Conservation (phyloP, 2,888 invertebrate genomes). For the Opisthograptis luteolata region DNA sequence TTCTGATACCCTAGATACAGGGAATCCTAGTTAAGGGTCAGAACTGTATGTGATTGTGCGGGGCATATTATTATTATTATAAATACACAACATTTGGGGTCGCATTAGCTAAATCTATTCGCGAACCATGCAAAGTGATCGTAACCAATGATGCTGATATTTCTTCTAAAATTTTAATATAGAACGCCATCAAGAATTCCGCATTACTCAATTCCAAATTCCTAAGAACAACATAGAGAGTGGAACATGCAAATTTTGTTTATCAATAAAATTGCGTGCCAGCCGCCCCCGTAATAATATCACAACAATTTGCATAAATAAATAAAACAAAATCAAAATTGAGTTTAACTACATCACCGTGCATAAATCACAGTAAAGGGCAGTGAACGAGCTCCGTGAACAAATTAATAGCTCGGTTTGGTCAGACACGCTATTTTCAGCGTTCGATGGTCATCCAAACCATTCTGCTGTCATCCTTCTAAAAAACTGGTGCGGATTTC, state of each 20-base stretch:
- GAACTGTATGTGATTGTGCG: too few species aligned
- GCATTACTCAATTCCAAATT: conserved; percentile 12
- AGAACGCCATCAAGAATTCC: conserved; percentile 5
- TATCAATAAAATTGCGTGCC: conserved; percentile 37
- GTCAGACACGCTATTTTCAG: neutral
- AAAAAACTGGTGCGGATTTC: too few species aligned
- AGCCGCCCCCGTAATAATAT: conserved; percentile 36
- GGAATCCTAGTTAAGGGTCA: too few species aligned
- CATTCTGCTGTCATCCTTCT: neutral
- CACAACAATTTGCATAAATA: conserved; percentile 37
- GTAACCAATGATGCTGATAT: too few species aligned
- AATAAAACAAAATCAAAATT: conserved; percentile 40
- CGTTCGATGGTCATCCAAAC: too few species aligned
- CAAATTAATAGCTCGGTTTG: neutral
- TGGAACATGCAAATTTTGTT: conserved; percentile 36
- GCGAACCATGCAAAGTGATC: too few species aligned
- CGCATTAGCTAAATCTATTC: too few species aligned
- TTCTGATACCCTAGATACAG: too few species aligned
- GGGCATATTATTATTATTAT: too few species aligned
- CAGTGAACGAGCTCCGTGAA: conserved; percentile 1
- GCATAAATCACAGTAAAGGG: conserved; percentile 38
- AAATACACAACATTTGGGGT: too few species aligned
- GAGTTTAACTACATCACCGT: conserved; percentile 40
- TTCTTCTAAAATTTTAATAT: too few species aligned
- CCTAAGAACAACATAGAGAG: conserved; percentile 24